A percentile compares a stretch with the other conserved stretches of the same genome.
Evolutionary conservation across 23 tunicate species (phyloP).

Genomic region (Trididemnum miniatum): DNA sequence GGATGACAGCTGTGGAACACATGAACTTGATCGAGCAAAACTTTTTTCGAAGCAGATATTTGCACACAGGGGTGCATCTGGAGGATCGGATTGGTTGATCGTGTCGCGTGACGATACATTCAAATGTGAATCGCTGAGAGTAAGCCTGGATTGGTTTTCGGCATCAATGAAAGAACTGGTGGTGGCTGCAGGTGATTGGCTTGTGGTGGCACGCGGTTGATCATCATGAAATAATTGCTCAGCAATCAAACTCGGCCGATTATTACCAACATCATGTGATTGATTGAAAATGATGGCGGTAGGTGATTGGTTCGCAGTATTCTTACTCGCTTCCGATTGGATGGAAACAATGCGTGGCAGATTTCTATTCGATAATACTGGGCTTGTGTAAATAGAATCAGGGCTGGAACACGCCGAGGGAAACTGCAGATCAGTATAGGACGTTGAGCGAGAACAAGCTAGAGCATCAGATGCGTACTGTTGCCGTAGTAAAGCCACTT

Average conservation of each 20-base stretch:
- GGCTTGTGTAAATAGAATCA: not conserved
- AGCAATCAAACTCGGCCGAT: too few relatives aligned
- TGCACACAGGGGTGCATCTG: not conserved
- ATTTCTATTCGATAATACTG: not conserved
- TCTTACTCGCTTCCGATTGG: too few relatives aligned
- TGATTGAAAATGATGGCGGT: too few relatives aligned
- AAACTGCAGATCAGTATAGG: not conserved
- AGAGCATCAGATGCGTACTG: not conserved
- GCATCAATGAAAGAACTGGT: not conserved
- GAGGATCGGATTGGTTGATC: not conserved
- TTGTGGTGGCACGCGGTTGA: not conserved
- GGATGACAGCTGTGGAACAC: not conserved
- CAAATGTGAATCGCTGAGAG: not conserved
- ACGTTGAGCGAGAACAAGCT: not conserved
- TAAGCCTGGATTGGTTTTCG: not conserved
- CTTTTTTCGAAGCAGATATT: not conserved
- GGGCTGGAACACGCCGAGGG: conserved; percentile 1
- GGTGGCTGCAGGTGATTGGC: not conserved
- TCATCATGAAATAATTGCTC: not conserved
- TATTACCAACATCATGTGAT: too few relatives aligned
- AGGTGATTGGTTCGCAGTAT: too few relatives aligned
- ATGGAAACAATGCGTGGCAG: too few relatives aligned
- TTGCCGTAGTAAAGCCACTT: not conserved
- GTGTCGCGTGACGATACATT: not conserved
- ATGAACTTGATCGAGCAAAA: not conserved